A percentile compares a stretch with the other conserved stretches of the same genome.
These are phyloP conservation scores for Riptortus pedestris DNA, from an alignment of 1,140 invertebrate species.

Conservation along the genomic window DNA sequence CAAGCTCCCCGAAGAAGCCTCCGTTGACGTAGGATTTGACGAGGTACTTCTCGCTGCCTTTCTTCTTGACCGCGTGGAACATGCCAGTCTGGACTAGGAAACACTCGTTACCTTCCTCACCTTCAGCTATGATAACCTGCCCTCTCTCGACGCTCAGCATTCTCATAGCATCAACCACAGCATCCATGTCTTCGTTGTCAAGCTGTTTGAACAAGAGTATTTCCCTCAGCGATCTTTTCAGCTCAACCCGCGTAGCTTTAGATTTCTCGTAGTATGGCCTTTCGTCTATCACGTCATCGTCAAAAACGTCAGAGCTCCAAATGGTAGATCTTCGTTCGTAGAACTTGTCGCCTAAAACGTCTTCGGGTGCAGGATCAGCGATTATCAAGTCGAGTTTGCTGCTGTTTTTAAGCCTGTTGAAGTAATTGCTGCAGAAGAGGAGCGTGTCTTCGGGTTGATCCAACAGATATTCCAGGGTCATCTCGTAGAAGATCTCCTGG, in stretches of 20 bases:
- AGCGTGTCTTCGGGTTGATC: too few relatives aligned
- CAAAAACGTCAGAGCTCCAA: too few relatives aligned
- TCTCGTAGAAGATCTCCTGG: too few relatives aligned
- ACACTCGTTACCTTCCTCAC: slow-evolving; percentile 18
- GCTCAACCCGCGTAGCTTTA: not conserved
- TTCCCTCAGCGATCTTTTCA: slow-evolving; percentile 1
- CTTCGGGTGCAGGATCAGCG: too few relatives aligned
- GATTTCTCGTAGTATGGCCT: not conserved
- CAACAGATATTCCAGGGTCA: too few relatives aligned
- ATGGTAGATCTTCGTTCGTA: too few relatives aligned
- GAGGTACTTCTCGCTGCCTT: slow-evolving; percentile 35
- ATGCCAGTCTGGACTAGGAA: slow-evolving; percentile 11
- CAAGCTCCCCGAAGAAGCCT: slow-evolving; percentile 91
- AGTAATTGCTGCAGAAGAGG: too few relatives aligned
- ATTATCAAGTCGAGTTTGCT: too few relatives aligned
- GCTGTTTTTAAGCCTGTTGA: too few relatives aligned
- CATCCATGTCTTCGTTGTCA: slow-evolving; percentile 2
- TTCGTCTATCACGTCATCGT: too few relatives aligned
- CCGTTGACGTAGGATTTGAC: slow-evolving; percentile 66
- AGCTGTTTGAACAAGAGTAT: slow-evolving; percentile 5
- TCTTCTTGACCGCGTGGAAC: slow-evolving; percentile 35
- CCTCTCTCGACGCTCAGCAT: not conserved
- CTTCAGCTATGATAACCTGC: slow-evolving; percentile 1
- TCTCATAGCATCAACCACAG: slow-evolving; percentile 18
- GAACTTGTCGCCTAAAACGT: too few relatives aligned